phyloP scores from a whole-genome alignment of 2,888 invertebrate species.

The Entomobrya multifasciata region DNA sequence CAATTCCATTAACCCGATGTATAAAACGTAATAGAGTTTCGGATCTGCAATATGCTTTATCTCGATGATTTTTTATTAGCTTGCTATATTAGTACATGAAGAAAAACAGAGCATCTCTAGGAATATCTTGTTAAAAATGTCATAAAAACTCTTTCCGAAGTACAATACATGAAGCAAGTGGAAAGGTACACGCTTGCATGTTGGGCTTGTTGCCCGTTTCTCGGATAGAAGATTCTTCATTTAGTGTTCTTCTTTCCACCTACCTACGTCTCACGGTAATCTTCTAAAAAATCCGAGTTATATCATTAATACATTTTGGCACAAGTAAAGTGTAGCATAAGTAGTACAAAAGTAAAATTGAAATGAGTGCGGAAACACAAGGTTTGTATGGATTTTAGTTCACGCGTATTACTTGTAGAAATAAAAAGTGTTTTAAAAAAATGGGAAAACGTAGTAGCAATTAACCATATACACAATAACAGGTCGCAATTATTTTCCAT shows the following conservation, averaged over 20 bases:
- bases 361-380: background rate
- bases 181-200: too few species aligned
- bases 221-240: slow-evolving; percentile 6
- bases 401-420: too few species aligned
- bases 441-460: background rate
- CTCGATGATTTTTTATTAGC: too few species aligned
- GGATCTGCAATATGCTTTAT: too few species aligned
- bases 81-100: too few species aligned
- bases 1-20: too few species aligned
- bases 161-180: background rate
- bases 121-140: background rate
- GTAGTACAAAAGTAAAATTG: too few species aligned
- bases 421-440: too few species aligned
- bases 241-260: background rate
- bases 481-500: too few species aligned
- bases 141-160: background rate
- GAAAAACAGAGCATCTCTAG: background rate
- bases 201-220: background rate
- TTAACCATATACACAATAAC: background rate
- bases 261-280: background rate
- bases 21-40: too few species aligned
- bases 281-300: background rate
- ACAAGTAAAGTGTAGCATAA: background rate
- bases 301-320: background rate
- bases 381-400: background rate